Evolutionary conservation across 2,888 invertebrate species (phyloP).

Genomic region (Apotomis turbidana): DNA sequence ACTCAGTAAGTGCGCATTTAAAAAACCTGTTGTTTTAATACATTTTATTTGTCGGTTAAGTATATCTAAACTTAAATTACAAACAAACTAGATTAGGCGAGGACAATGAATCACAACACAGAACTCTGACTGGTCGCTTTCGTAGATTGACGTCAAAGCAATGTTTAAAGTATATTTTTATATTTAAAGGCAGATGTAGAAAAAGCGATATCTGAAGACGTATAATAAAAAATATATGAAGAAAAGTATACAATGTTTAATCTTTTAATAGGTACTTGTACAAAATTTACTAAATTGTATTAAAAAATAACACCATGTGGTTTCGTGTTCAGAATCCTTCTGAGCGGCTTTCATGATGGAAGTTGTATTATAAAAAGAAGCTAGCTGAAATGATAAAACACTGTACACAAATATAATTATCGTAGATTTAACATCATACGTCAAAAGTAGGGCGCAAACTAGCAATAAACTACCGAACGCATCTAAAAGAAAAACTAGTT

Average conservation of each 20-base stretch:
- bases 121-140: slow-evolving; percentile 25
- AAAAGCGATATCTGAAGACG: slow-evolving; percentile 4
- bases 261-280: background rate
- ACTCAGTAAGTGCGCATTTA: background rate
- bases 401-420: slow-evolving; percentile 17
- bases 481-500: slow-evolving; percentile 40
- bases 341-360: background rate
- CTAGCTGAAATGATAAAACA: background rate
- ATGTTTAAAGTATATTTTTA: slow-evolving; percentile 29
- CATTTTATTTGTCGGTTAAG: slow-evolving; percentile 23
- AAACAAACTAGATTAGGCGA: slow-evolving; percentile 24
- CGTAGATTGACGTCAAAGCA: slow-evolving; percentile 22
- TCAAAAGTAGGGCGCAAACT: slow-evolving; percentile 34
- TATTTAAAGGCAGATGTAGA: slow-evolving; percentile 26
- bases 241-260: slow-evolving; percentile 7
- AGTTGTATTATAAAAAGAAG: background rate
- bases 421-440: slow-evolving; percentile 22
- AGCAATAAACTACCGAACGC: slow-evolving; percentile 22
- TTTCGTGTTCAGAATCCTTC: background rate
- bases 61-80: slow-evolving; percentile 24
- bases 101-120: slow-evolving; percentile 17
- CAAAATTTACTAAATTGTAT: background rate
- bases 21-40: slow-evolving; percentile 2
- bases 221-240: slow-evolving; percentile 11
- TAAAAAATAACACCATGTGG: slow-evolving; percentile 1